Evolutionary conservation across 2,888 invertebrate genomes (phyloP).

Genomic region (Lepidocyrtoides sp.): DNA sequence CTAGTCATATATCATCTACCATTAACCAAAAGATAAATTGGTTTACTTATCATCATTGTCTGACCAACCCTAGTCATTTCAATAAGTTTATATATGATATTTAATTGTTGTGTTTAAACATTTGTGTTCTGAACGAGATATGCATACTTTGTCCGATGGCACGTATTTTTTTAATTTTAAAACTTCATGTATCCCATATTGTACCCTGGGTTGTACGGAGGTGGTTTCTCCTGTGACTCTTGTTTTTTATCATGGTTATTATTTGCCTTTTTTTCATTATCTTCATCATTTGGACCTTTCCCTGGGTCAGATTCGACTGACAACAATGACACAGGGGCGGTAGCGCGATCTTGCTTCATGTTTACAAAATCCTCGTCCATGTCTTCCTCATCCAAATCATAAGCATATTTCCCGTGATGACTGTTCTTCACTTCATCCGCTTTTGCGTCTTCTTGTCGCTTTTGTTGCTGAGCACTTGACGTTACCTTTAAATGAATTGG

Average conservation of each 20-base stretch:
- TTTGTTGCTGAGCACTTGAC: conserved; percentile 9
- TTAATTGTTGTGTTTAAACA: too few relatives aligned
- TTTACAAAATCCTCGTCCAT: conserved; percentile 10
- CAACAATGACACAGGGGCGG: conserved; percentile 59
- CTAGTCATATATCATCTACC: too few relatives aligned
- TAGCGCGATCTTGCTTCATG: background rate
- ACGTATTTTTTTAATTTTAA: too few relatives aligned
- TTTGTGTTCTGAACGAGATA: too few relatives aligned
- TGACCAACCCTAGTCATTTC: too few relatives aligned
- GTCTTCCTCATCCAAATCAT: background rate
- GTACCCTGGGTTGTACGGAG: conserved; percentile 63
- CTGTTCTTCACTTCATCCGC: background rate
- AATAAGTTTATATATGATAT: too few relatives aligned
- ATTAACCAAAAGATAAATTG: too few relatives aligned
- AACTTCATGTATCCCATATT: conserved; percentile 51
- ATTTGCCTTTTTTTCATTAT: background rate
- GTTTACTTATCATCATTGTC: too few relatives aligned
- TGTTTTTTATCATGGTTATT: background rate
- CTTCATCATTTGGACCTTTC: background rate
- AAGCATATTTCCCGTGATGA: background rate
- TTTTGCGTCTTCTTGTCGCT: background rate
- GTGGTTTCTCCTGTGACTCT: conserved; percentile 15
- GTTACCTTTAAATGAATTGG: conserved; percentile 73
- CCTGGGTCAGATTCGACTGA: conserved; percentile 66
- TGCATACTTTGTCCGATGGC: background rate